Percentiles rank a stretch among this genome's conserved stretches.
phyloP scores from a whole-genome alignment of 2,797 vertebrate species.

The Adelosebastes latens region DNA sequence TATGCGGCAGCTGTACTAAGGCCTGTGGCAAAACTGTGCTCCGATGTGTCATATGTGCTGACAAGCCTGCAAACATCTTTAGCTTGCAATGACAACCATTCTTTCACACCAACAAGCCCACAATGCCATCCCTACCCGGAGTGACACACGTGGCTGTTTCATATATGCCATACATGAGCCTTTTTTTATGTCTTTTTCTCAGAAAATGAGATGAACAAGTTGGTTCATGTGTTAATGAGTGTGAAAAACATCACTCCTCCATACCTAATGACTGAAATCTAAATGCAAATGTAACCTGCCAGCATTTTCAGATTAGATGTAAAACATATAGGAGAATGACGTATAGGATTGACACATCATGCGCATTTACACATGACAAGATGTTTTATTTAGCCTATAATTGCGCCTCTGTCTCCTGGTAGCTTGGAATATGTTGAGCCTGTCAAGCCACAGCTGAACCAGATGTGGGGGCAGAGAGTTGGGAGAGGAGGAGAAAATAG shows the following conservation, averaged over 20 bases:
- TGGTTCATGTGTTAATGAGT: background rate
- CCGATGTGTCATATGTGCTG: conserved; percentile 47
- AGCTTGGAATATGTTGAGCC: conserved; percentile 5
- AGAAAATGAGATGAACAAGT: background rate
- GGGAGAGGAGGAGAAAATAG: conserved; percentile 19
- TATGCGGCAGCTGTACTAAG: conserved; percentile 43
- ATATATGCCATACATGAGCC: background rate
- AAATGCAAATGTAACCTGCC: conserved; percentile 13
- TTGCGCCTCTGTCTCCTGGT: conserved; percentile 17
- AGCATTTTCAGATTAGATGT: background rate
- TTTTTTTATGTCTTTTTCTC: background rate
- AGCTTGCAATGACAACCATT: conserved; percentile 37
- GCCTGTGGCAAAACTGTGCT: conserved; percentile 46
- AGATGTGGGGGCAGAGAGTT: conserved; percentile 21
- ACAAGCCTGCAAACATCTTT: conserved; percentile 58
- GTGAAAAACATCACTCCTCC: conserved; percentile 7
- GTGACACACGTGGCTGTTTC: conserved; percentile 22
- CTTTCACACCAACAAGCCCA: conserved; percentile 21
- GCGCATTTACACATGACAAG: background rate
- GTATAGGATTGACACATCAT: conserved; percentile 1
- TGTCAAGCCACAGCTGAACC: conserved; percentile 24
- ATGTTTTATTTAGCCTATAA: conserved; percentile 37
- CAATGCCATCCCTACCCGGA: conserved; percentile 24
- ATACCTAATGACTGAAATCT: background rate
- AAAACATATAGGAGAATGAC: background rate